phyloP scores from a whole-genome alignment of 1,140 invertebrate genomes.

The Nasonia giraulti region DNA sequence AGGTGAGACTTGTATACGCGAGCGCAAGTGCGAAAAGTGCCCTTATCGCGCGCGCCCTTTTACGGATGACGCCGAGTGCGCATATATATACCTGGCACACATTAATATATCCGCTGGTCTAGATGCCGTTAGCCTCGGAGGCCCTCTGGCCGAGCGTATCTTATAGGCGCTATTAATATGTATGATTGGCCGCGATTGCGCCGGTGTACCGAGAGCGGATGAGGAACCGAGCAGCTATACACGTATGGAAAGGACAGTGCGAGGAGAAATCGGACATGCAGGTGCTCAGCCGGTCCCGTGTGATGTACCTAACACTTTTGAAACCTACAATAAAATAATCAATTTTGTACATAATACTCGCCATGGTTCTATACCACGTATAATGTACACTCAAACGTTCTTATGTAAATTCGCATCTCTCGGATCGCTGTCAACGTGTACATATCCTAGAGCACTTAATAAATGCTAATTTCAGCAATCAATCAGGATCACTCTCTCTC shows the following conservation, averaged over 20 bases:
- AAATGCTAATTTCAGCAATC: constrained; percentile 48
- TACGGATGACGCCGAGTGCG: constrained; percentile 16
- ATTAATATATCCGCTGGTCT: neutral
- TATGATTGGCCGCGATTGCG: constrained; percentile 65
- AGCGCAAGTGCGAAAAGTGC: constrained; percentile 1
- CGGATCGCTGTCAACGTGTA: constrained; percentile 7
- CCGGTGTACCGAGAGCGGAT: too few relatives aligned
- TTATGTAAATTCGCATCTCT: constrained; percentile 10
- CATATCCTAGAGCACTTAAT: constrained; percentile 30
- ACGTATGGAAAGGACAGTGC: neutral
- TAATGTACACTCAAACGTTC: neutral
- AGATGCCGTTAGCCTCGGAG: constrained; percentile 54
- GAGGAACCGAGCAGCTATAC: neutral
- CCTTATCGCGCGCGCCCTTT: constrained; percentile 36
- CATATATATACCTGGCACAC: constrained; percentile 20
- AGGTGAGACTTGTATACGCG: neutral
- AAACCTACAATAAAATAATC: neutral
- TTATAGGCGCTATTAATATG: constrained; percentile 66
- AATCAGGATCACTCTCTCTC: neutral
- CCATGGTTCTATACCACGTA: too few relatives aligned
- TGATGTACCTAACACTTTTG: too few relatives aligned
- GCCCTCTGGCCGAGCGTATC: constrained; percentile 46
- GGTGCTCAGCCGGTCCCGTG: too few relatives aligned
- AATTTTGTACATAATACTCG: neutral
- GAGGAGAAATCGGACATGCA: neutral